Evolutionary conservation across 2,888 invertebrate species (phyloP).

Genomic region (Scaptodrosophila latifasciaeformis): DNA sequence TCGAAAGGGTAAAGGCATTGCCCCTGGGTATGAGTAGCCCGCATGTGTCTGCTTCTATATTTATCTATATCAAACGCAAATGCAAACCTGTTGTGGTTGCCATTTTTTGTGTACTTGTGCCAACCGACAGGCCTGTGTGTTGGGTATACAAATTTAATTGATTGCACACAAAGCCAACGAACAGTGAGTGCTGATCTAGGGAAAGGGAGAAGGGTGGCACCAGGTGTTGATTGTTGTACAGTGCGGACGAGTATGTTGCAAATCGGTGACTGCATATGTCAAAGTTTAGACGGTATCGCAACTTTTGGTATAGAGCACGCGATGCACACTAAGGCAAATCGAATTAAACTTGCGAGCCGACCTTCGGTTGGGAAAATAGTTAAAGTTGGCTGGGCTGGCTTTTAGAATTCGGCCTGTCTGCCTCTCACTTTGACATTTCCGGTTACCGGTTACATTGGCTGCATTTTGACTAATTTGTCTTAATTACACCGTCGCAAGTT

Average conservation of each 20-base stretch:
- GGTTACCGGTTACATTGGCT: conserved; percentile 16
- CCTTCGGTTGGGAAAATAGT: too few relatives aligned
- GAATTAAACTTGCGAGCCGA: too few relatives aligned
- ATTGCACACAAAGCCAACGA: background rate
- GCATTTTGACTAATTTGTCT: conserved; percentile 49
- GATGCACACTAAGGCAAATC: conserved; percentile 33
- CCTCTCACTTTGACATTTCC: conserved; percentile 45
- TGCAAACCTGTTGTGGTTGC: conserved; percentile 35
- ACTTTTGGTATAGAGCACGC: conserved; percentile 66
- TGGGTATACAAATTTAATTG: background rate
- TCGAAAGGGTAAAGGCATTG: conserved; percentile 13
- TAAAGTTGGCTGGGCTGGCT: background rate
- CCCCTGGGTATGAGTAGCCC: conserved; percentile 23
- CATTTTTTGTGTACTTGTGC: conserved; percentile 32
- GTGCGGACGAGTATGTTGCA: background rate
- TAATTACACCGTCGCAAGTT: conserved; percentile 36
- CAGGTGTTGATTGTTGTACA: background rate
- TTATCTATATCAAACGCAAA: background rate
- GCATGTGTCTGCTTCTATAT: conserved; percentile 19
- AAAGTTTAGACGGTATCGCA: conserved; percentile 69
- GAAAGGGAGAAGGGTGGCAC: background rate
- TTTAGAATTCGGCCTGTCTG: background rate
- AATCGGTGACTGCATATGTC: conserved; percentile 57
- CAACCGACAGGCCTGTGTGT: background rate
- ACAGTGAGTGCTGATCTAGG: too few relatives aligned